Base-by-base conservation (phyloP, 64 coral and sea anemone species). In the Astreopora myriophthalma region DNA sequence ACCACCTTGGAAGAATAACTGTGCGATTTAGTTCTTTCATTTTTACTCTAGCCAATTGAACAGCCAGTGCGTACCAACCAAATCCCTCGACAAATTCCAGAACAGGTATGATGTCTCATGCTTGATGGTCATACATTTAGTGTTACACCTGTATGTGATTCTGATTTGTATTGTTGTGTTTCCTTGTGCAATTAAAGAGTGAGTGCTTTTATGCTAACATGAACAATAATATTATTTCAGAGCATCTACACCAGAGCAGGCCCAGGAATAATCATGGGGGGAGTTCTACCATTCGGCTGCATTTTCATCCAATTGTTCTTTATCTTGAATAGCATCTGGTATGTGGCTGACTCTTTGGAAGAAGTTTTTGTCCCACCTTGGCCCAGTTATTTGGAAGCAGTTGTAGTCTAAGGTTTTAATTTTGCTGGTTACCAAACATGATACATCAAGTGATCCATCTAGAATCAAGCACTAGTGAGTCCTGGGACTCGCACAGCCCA, bases 291-390 rank as follows among this genome's bases (percentile, higher is more conserved):
- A 0, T 98, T 98, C 83, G 96, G 96, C 49, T 98, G 96, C 71
- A 98, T 98, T 57, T 98, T 98, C 71, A 98, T 98, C 82, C 96
- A 98, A 19, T 63, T 98, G 5, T 98, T 98, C 60, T 98, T 98
- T 55, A 95, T 98, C 74, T 65, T 98, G 5, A 98, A 95, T 82
- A 98, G 96, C 55, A 98, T 98, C 67, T 98, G 96, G 96, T 98
- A 95, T 73, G 95, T 79, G 33, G 19, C 37, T 65, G 33, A 80
- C 11, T n/a, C 2, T 77, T 80, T 9, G 29, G 23, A 80, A 80
- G 3, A n/a, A n/a, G n/a, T n/a, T n/a, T n/a, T n/a, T n/a, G n/a
- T n/a, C n/a, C n/a, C n/a, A n/a, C n/a, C n/a, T n/a, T n/a, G n/a
- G n/a, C n/a, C n/a, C n/a, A n/a, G n/a, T n/a, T n/a, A n/a, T n/a